Conservation (phyloP, 1,140 invertebrate species). For the Drosophila tsacasi region DNA sequence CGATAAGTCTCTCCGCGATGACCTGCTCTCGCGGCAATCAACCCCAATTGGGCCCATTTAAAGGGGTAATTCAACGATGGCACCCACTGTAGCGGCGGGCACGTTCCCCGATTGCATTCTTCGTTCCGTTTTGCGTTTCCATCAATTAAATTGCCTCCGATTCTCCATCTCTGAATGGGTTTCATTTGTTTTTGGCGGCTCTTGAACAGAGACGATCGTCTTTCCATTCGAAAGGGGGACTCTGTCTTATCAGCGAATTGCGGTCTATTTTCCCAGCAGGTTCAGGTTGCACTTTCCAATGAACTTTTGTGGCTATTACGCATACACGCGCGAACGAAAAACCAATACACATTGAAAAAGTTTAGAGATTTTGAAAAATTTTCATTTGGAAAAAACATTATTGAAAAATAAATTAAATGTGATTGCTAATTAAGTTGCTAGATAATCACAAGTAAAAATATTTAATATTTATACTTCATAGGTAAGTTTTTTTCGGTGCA, state of each 20-base stretch:
- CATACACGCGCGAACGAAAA: conserved; percentile 20
- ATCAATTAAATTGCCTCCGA: conserved; percentile 37
- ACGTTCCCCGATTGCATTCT: conserved; percentile 34
- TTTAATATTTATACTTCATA: neutral
- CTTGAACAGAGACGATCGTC: conserved; percentile 28
- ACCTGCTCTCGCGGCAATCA: conserved; percentile 1
- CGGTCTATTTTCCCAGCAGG: conserved; percentile 71
- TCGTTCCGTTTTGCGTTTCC: conserved; percentile 16
- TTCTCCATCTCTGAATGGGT: conserved; percentile 24
- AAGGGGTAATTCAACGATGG: conserved; percentile 26
- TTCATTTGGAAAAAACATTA: neutral
- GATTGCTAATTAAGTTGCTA: no score
- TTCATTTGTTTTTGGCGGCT: conserved; percentile 27
- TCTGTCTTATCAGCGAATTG: conserved; percentile 74
- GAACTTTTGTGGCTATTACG: conserved; percentile 69
- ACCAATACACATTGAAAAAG: conserved; percentile 10
- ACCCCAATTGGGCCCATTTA: conserved; percentile 18
- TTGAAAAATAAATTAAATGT: neutral
- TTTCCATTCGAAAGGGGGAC: conserved; percentile 45
- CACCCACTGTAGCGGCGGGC: conserved; percentile 30
- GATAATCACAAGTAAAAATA: neutral
- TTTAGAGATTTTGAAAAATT: neutral
- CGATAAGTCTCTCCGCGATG: conserved; percentile 23
- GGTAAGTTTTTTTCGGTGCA: conserved; percentile 4
- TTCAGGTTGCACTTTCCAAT: conserved; percentile 74